phyloP scores from a whole-genome alignment of 2,888 invertebrate genomes.

The Neocrepidodera transversa region DNA sequence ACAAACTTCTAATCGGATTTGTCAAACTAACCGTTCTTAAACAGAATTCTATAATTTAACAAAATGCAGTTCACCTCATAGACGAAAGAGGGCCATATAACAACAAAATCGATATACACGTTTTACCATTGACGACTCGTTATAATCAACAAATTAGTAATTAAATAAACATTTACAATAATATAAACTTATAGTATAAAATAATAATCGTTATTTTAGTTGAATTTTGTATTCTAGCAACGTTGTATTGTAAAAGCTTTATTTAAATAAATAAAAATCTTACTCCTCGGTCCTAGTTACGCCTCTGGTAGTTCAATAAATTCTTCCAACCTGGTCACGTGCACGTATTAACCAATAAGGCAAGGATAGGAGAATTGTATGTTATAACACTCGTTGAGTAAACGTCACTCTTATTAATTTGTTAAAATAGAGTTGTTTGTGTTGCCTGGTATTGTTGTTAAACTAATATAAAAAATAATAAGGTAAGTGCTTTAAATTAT shows the following conservation, averaged over 20 bases:
- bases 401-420: slow-evolving; percentile 42
- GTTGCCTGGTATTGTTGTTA: slow-evolving; percentile 34
- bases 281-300: neutral
- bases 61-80: too few relatives aligned
- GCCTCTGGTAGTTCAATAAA: neutral
- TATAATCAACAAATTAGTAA: neutral
- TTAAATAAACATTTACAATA: neutral
- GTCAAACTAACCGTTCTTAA: too few relatives aligned
- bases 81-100: too few relatives aligned
- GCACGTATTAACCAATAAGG: slow-evolving; percentile 50
- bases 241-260: neutral
- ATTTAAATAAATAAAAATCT: neutral
- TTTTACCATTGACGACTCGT: neutral
- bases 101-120: too few relatives aligned
- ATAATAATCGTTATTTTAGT: neutral
- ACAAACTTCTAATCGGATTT: too few relatives aligned
- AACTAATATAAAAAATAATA: slow-evolving; percentile 36
- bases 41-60: too few relatives aligned
- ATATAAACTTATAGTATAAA: neutral
- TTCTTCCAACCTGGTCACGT: slow-evolving; percentile 43
- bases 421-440: slow-evolving; percentile 34
- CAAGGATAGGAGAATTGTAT: slow-evolving; percentile 38
- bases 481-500: slow-evolving; percentile 33
- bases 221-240: neutral
- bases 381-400: slow-evolving; percentile 49